A percentile compares a stretch with the other conserved stretches of the same genome.
Evolutionary conservation across 2,113 vertebrate species (phyloP).

Genomic region (Archilochus colubris): DNA sequence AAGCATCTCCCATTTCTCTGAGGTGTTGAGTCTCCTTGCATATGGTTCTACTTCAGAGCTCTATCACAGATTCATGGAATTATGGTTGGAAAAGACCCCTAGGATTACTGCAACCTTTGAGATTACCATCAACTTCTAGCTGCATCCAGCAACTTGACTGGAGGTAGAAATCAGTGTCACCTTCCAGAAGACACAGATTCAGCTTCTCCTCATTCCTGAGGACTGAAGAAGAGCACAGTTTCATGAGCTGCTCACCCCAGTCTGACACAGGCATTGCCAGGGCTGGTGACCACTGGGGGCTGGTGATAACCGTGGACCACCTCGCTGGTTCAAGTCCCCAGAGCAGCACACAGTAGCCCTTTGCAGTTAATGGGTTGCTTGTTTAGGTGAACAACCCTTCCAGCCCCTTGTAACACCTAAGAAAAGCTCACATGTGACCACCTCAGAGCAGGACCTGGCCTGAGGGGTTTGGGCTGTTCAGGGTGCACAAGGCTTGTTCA

Average conservation of each 20-base stretch:
- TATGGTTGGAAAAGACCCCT: no score
- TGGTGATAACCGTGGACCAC: background rate
- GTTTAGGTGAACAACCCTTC: background rate
- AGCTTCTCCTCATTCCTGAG: background rate
- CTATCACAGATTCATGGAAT: background rate
- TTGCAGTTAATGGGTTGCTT: background rate
- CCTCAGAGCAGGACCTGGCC: background rate
- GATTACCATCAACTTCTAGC: no score
- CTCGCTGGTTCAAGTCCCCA: background rate
- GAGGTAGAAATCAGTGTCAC: background rate
- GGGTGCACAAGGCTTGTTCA: background rate
- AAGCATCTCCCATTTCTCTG: background rate
- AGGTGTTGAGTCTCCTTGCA: background rate
- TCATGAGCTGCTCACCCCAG: background rate
- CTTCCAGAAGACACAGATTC: background rate
- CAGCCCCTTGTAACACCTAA: background rate
- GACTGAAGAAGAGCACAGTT: background rate
- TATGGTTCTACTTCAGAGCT: background rate
- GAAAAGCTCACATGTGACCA: rapidly evolving
- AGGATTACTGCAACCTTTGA: no score
- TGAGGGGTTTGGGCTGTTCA: rapidly evolving
- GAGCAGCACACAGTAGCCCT: background rate
- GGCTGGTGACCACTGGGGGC: background rate
- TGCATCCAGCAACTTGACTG: background rate
- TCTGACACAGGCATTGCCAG: background rate